A percentile compares a stretch with the other conserved stretches of the same genome.
These are phyloP conservation scores for Tyrophagus putrescentiae DNA, from an alignment of 1,140 invertebrate genomes.

Conservation along the genomic window DNA sequence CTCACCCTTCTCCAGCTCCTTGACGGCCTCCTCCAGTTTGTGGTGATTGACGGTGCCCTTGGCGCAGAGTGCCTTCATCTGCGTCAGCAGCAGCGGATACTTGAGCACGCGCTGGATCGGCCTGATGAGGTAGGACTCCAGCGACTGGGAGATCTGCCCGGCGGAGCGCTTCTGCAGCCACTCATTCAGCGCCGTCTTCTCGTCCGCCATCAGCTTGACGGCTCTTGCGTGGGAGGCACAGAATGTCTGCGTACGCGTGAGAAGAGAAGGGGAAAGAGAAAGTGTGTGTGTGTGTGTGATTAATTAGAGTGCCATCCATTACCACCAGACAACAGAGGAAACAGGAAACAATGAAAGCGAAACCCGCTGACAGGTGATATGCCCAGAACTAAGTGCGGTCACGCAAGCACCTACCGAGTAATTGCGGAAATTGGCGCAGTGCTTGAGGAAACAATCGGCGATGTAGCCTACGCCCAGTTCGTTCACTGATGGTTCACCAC, in stretches of 20 bases:
- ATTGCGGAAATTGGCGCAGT: slow-evolving; percentile 6
- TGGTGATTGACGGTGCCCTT: slow-evolving; percentile 78
- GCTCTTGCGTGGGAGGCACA: slow-evolving; percentile 97
- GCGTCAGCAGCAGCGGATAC: slow-evolving; percentile 87
- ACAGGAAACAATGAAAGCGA: background rate
- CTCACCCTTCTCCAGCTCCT: slow-evolving; percentile 52
- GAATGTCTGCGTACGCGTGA: slow-evolving; percentile 46
- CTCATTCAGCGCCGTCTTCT: slow-evolving; percentile 20
- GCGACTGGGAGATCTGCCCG: slow-evolving; percentile 20
- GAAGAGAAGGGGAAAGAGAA: background rate
- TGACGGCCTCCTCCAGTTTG: slow-evolving; percentile 48
- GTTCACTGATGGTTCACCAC: background rate
- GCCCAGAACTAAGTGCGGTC: background rate
- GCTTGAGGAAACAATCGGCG: slow-evolving; percentile 12
- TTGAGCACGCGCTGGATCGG: slow-evolving; percentile 96
- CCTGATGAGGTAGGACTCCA: slow-evolving; percentile 93
- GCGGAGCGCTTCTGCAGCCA: slow-evolving; percentile 8
- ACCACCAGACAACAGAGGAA: no score
- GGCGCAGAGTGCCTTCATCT: slow-evolving; percentile 82
- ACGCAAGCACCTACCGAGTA: slow-evolving; percentile 11
- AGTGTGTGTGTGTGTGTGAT: background rate
- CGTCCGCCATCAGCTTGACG: slow-evolving; percentile 69
- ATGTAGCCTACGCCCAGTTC: slow-evolving; percentile 8
- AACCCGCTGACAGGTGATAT: background rate
- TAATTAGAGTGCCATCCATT: no score